A percentile compares a stretch with the other conserved stretches of the same genome.
phyloP scores from a whole-genome alignment of 2,797 vertebrate genomes.

The Saxicola maurus region DNA sequence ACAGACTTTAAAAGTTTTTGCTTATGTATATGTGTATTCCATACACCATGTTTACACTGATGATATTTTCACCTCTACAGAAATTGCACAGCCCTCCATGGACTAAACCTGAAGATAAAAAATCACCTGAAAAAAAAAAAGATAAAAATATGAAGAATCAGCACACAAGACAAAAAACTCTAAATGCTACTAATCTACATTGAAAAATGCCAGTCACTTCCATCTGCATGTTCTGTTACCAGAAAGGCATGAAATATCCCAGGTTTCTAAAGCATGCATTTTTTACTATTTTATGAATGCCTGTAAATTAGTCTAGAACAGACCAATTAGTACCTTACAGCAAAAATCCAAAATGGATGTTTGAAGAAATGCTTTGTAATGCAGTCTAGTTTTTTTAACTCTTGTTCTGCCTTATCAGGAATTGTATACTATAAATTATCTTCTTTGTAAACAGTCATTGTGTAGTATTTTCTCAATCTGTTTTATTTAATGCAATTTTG shows the following conservation, averaged over 20 bases:
- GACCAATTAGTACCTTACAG: constrained; percentile 63
- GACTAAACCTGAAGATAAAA: constrained; percentile 59
- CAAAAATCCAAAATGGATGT: constrained; percentile 69
- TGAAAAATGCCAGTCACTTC: not conserved
- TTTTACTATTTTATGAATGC: constrained; percentile 72
- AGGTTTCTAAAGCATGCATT: constrained; percentile 74
- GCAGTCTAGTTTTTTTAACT: constrained; percentile 27
- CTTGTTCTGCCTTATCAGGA: constrained; percentile 37
- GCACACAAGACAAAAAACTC: constrained; percentile 58
- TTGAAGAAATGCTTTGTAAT: constrained; percentile 54
- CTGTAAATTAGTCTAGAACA: constrained; percentile 68
- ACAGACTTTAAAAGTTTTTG: not conserved
- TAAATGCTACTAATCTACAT: constrained; percentile 27
- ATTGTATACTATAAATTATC: constrained; percentile 37
- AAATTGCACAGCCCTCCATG: constrained; percentile 58
- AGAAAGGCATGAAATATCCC: constrained; percentile 63
- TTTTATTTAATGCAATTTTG: constrained; percentile 18
- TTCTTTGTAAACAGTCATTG: constrained; percentile 44
- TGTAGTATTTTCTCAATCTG: constrained; percentile 21
- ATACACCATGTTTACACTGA: not conserved
- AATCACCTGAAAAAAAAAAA: constrained; percentile 21
- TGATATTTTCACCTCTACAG: constrained; percentile 56
- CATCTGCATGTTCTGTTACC: constrained; percentile 55
- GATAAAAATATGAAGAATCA: constrained; percentile 34
- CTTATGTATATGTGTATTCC: accelerated